Base-by-base conservation (phyloP, 2,797 vertebrate species). In the Enteromius afrohamiltoni region DNA sequence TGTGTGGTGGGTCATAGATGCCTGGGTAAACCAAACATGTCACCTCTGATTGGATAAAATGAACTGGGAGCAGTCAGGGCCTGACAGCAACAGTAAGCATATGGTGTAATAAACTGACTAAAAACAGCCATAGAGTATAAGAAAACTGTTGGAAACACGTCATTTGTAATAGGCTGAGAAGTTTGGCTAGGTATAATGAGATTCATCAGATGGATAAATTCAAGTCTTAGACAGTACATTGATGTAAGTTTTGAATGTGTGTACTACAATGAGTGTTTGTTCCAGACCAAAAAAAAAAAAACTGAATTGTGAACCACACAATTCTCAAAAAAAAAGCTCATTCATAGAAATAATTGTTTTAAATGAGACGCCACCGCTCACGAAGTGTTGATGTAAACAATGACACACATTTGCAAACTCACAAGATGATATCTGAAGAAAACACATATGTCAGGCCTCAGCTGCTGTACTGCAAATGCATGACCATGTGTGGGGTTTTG, bases 11-110 rank as follows among this genome's bases (percentile, higher is more conserved):
- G 68, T 77, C 65, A 65, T 26, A 64, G 64, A 84, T 79, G 62
- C 55, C 19, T 1, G 64, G 64, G 67, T 80, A 71, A 64, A 84
- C 42, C 42, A 79, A 74, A 60, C 53, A 84, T 86, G 71, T 84
- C 84, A 80, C 65, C 64, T 68, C 65, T 82, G 47, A 82, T 70
- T 82, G 70, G 71, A 53, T n/a, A 40, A 71, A 83, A 83, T 65
- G 11, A 47, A 51, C 64, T 65, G 23, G 26, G 31, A 70, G 49
- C 67, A 77, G 42, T 62, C 58, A 65, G 45, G 13, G 5, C 68
- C 71, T 83, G 73, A 55, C 77, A 86, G 53, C 77, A 70, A 84
- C 49, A 62, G 68, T 62, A 31, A 17, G 37, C 34, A 74, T 73
- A 73, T 74, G 65, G 51, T 67, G 26, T 62, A 9, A 45, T 70